Percentiles rank a stretch among this genome's conserved stretches.
These are phyloP conservation scores for Polymixis flavicincta DNA, from an alignment of 2,888 invertebrate genomes.

Conservation along the genomic window DNA sequence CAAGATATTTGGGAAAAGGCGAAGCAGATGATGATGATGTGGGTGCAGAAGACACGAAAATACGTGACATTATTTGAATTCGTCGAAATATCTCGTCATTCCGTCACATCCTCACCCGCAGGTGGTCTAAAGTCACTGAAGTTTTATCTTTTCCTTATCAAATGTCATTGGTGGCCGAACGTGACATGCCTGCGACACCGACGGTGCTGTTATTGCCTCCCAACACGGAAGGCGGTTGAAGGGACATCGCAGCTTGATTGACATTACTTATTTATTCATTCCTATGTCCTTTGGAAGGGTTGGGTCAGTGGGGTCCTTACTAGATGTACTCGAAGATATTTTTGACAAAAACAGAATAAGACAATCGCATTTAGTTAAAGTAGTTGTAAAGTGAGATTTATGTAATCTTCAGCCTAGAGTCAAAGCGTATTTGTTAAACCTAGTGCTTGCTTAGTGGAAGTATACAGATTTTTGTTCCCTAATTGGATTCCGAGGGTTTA, in stretches of 20 bases:
- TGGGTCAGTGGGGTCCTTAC: constrained; percentile 60
- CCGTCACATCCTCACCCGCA: constrained; percentile 40
- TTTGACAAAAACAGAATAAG: not conserved
- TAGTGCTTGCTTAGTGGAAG: too few relatives aligned
- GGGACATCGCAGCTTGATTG: constrained; percentile 76
- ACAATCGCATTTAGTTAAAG: not conserved
- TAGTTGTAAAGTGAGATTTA: not conserved
- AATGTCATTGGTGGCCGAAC: constrained; percentile 62
- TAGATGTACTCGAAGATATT: constrained; percentile 49
- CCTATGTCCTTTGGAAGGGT: constrained; percentile 77
- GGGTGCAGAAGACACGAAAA: not conserved
- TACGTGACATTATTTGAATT: not conserved
- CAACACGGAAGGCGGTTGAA: constrained; percentile 65
- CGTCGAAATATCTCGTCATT: constrained; percentile 23
- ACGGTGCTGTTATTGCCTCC: constrained; percentile 67
- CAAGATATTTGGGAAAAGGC: not conserved
- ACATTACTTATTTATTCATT: constrained; percentile 85
- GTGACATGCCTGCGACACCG: constrained; percentile 61
- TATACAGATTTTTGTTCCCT: not conserved
- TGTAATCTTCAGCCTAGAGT: not conserved
- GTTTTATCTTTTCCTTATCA: constrained; percentile 68
- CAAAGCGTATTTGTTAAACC: not conserved
- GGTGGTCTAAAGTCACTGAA: constrained; percentile 59
- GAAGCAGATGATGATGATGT: not conserved
- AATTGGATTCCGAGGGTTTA: not conserved